Evolutionary conservation across 1,140 invertebrate genomes (phyloP).

Genomic region (Stenopsyche tienmushanensis): DNA sequence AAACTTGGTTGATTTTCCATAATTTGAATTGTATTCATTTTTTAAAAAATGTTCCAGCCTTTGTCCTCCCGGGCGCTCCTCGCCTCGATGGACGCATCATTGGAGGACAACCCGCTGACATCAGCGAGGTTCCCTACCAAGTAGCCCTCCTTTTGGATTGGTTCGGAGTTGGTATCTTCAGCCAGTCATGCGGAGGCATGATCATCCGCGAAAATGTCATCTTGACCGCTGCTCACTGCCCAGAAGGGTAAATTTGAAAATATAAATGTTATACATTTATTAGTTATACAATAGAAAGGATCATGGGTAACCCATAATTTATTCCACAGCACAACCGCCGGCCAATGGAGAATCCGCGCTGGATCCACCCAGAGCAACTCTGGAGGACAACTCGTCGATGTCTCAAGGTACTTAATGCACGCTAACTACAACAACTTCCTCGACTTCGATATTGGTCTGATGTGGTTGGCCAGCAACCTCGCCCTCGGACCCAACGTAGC

Average conservation of each 20-base stretch:
- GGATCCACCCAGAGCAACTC: slow-evolving; percentile 44
- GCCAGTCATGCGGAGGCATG: slow-evolving; percentile 8
- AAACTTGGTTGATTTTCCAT: not conserved
- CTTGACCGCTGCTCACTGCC: slow-evolving; percentile 7
- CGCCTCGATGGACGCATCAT: slow-evolving; percentile 24
- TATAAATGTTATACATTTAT: slow-evolving; percentile 29
- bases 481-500: not conserved
- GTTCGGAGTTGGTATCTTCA: not conserved
- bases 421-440: slow-evolving; percentile 42
- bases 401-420: slow-evolving; percentile 43
- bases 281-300: not conserved
- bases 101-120: slow-evolving; percentile 28
- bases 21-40: not conserved
- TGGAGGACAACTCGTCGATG: slow-evolving; percentile 45
- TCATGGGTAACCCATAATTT: not conserved
- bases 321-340: not conserved
- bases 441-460: slow-evolving; percentile 47
- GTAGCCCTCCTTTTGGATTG: slow-evolving; percentile 34
- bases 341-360: slow-evolving; percentile 42
- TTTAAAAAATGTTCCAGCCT: not conserved
- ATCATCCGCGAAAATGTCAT: slow-evolving; percentile 9
- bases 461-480: slow-evolving; percentile 33
- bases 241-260: not conserved
- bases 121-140: slow-evolving; percentile 36
- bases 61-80: not conserved